Evolutionary conservation across 1,140 invertebrate species (phyloP), one percentile per base, ranked within the genome.

Genomic region (Choristoneura fumiferana): DNA sequence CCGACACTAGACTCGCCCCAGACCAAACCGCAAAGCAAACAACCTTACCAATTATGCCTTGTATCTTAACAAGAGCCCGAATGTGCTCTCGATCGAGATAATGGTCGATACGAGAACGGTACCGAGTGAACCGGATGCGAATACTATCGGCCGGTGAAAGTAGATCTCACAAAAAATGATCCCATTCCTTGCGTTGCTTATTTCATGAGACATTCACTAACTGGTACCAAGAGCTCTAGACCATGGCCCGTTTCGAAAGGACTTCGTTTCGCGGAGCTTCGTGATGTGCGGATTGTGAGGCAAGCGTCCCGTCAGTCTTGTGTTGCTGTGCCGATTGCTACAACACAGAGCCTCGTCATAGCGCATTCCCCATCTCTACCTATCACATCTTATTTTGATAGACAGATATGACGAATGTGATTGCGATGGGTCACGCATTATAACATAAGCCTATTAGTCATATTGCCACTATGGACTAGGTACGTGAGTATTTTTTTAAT

Each of bases 101-200:
- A 76, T 72, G 71, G 70, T 60, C 68, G 69, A 84, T 80, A 81
- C 74, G 65, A 73, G 67, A 79, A 78, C 78, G 76, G 78, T 80
- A 84, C 69, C 67, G 58, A 65, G 60, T 63, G 68, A 87, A 78
- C 84, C 85, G 85, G 85, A 86, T 82, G 73, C 77, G 73, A 83
- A 71, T 76, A 80, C 76, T 83, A 82, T 82, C 74, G 79, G 72
- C 60, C 56, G 85, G 85, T 88, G 85, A 88, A 88, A 88, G 85
- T 88, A 84, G 81, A 77, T 76, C 76, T 81, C 81, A 88, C 83
- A 88, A 88, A 88, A 88, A 88, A 88, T 85, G 85, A 74, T 88
- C 85, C 79, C 83, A 88, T 88, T 88, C 81, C 83, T 78, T 75
- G 66, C 73, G 69, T 75, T 65, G 70, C 70, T 78, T 81, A 85